Evolutionary conservation across 2,113 vertebrate genomes (phyloP).

Genomic region (Triplophysa dalaica): DNA sequence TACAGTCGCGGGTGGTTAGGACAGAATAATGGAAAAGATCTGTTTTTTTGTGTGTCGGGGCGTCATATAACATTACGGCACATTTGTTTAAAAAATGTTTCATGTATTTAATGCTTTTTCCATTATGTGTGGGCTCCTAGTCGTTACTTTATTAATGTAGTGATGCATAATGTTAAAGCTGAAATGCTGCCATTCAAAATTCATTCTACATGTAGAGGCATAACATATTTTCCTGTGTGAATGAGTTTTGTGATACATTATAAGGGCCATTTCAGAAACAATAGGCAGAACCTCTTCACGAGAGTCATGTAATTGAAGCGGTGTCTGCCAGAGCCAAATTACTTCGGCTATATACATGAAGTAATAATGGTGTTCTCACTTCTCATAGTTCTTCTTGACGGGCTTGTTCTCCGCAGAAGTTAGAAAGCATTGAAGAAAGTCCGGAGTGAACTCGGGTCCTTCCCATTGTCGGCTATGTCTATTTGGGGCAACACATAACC

Average conservation of each 20-base stretch:
- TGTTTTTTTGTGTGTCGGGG: no score
- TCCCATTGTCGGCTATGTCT: conserved; percentile 41
- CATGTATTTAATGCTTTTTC: no score
- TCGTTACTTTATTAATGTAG: neutral
- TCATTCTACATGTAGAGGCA: no score
- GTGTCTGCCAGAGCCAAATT: conserved; percentile 12
- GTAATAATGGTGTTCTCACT: conserved; percentile 14
- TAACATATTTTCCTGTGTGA: neutral
- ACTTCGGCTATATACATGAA: conserved; percentile 29
- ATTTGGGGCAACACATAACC: conserved; percentile 55
- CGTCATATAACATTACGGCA: no score
- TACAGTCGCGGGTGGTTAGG: no score
- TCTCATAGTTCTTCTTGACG: conserved; percentile 33
- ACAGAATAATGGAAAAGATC: no score
- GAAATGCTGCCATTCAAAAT: neutral
- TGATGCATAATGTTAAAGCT: neutral
- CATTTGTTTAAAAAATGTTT: no score
- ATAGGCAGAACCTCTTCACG: neutral
- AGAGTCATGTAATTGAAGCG: conserved; percentile 15
- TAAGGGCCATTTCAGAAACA: conserved; percentile 11
- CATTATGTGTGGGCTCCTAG: no score
- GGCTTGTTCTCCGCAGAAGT: conserved; percentile 20
- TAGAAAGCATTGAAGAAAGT: conserved; percentile 1
- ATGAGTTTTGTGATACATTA: neutral
- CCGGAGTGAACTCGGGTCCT: conserved; percentile 42